These are phyloP conservation scores for Corapipo altera DNA, from an alignment of 2,113 vertebrate species.

Conservation along the genomic window DNA sequence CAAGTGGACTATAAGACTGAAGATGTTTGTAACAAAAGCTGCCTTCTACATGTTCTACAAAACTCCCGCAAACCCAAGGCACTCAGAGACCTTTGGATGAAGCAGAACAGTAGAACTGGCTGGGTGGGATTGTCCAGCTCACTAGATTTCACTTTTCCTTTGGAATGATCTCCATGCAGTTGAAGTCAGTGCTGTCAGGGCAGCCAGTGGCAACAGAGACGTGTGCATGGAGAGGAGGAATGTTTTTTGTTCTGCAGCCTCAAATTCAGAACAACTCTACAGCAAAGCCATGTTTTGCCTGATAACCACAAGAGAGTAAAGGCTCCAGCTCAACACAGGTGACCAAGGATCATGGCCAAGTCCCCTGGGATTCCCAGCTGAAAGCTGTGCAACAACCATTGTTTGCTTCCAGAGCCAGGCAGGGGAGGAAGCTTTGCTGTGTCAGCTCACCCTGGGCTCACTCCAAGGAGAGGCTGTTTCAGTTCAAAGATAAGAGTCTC, in stretches of 20 bases:
- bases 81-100: neutral
- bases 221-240: accelerated
- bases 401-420: neutral
- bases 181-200: neutral
- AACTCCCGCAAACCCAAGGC: neutral
- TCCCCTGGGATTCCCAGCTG: neutral
- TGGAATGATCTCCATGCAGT: neutral
- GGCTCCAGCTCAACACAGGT: neutral
- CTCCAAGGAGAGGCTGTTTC: neutral
- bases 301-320: neutral
- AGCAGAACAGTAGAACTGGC: neutral
- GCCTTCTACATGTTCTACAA: neutral
- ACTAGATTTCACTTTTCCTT: neutral
- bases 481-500: neutral
- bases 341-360: neutral
- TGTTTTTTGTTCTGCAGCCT: neutral
- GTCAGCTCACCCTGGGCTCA: neutral
- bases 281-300: neutral
- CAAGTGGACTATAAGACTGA: neutral
- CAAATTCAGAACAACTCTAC: neutral
- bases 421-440: slow-evolving; percentile 11
- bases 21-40: neutral
- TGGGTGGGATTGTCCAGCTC: neutral
- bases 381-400: neutral
- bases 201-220: neutral